These are phyloP conservation scores for Montipora foliosa DNA, from an alignment of 64 coral and sea anemone genomes.

Conservation along the genomic window DNA sequence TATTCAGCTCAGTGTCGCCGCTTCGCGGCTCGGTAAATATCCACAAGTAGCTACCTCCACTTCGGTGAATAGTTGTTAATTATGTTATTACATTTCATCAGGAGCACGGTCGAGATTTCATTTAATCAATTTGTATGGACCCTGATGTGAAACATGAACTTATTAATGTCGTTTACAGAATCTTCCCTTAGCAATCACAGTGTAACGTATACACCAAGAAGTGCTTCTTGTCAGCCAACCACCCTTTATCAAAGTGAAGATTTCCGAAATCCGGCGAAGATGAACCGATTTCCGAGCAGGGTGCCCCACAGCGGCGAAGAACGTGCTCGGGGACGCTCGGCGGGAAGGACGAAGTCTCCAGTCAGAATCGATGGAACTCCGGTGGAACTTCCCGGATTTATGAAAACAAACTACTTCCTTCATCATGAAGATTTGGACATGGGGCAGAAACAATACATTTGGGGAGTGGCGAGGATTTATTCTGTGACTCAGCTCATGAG, in stretches of 20 bases:
- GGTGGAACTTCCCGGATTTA: slow-evolving; percentile 74
- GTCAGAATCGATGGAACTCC: slow-evolving; percentile 59
- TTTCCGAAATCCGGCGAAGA: slow-evolving; percentile 67
- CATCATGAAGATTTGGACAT: slow-evolving; percentile 78
- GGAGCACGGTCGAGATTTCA: too few relatives aligned
- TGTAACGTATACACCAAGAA: slow-evolving; percentile 74
- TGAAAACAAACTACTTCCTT: slow-evolving; percentile 82
- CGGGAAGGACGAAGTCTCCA: slow-evolving; percentile 23
- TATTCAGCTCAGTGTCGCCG: too few relatives aligned
- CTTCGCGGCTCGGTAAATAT: too few relatives aligned
- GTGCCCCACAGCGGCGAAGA: slow-evolving; percentile 53
- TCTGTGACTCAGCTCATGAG: slow-evolving; percentile 90
- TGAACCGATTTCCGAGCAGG: slow-evolving; percentile 85
- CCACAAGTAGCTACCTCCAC: too few relatives aligned
- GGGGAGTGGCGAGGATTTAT: slow-evolving; percentile 91
- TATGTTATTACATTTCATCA: too few relatives aligned
- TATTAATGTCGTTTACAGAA: slow-evolving; percentile 5
- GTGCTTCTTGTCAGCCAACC: slow-evolving; percentile 72
- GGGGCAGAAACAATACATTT: slow-evolving; percentile 99
- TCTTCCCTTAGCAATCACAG: slow-evolving; percentile 78
- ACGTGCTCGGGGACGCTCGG: background rate
- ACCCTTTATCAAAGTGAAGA: slow-evolving; percentile 78
- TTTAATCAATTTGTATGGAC: too few relatives aligned
- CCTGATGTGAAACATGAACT: too few relatives aligned
- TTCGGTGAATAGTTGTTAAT: too few relatives aligned